Conservation (phyloP, 2,797 vertebrate genomes). For the Echeneis naucrates region DNA sequence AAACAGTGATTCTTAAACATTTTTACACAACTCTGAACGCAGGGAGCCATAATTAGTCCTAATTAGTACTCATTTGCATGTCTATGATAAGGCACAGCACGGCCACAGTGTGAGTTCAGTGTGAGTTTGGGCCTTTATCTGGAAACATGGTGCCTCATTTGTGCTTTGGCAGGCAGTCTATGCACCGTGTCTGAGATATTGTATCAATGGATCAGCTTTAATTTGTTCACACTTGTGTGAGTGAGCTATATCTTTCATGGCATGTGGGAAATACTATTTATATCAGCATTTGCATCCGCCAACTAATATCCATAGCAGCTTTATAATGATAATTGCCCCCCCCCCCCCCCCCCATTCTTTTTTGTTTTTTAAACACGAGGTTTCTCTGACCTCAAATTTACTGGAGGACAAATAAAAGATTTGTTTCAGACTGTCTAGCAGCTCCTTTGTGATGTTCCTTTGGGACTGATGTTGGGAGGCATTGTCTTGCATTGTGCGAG, state of each 20-base stretch:
- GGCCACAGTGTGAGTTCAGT: slow-evolving; percentile 82
- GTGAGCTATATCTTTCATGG: background rate
- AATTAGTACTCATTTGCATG: slow-evolving; percentile 95
- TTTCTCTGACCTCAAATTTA: background rate
- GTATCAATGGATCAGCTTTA: slow-evolving; percentile 11
- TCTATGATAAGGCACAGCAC: slow-evolving; percentile 92
- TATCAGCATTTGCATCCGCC: background rate
- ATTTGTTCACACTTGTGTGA: slow-evolving; percentile 6
- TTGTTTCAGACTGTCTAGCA: background rate
- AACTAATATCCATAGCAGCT: too few relatives aligned
- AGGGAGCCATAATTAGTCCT: slow-evolving; percentile 92
- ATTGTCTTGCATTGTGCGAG: background rate
- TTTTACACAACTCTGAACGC: slow-evolving; percentile 90
- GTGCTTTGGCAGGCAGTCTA: slow-evolving; percentile 20
- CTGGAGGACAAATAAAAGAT: background rate
- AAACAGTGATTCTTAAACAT: slow-evolving; percentile 89
- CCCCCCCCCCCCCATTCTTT: too few relatives aligned
- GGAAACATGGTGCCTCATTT: slow-evolving; percentile 79
- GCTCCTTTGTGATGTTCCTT: background rate
- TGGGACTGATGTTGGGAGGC: too few relatives aligned
- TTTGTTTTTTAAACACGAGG: background rate
- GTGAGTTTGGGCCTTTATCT: slow-evolving; percentile 79
- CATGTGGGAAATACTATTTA: background rate
- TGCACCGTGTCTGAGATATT: background rate
- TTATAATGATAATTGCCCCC: background rate